Evolutionary conservation across 2,888 invertebrate species (phyloP).

Genomic region (Drosophila nr. medialis): DNA sequence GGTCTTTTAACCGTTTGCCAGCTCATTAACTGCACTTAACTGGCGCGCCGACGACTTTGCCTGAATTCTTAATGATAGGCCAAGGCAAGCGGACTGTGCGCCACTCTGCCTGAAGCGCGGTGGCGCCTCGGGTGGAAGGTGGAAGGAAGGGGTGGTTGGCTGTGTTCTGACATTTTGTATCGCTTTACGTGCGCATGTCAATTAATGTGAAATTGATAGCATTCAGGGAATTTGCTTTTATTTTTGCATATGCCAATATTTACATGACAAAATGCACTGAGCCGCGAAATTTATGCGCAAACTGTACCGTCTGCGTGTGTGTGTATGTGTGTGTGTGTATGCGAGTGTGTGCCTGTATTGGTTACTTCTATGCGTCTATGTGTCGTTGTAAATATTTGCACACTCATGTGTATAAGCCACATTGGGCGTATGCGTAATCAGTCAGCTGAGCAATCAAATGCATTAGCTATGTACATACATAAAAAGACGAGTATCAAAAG

Average conservation of each 20-base stretch:
- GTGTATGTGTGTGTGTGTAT: background rate
- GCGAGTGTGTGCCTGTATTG: background rate
- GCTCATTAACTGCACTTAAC: conserved; percentile 78
- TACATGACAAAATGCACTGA: conserved; percentile 49
- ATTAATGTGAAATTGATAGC: conserved; percentile 69
- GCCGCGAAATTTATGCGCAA: conserved; percentile 57
- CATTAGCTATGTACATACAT: conserved; percentile 6
- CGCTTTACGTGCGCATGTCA: conserved; percentile 49
- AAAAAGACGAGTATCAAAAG: background rate
- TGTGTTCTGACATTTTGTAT: conserved; percentile 35
- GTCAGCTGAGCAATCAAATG: conserved; percentile 32
- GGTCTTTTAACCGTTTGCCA: conserved; percentile 50
- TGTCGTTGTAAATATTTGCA: conserved; percentile 41
- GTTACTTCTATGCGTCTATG: conserved; percentile 16
- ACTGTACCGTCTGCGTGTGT: conserved; percentile 12
- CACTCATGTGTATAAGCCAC: background rate
- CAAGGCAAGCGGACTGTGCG: background rate
- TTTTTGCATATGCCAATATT: conserved; percentile 52
- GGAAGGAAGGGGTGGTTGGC: background rate
- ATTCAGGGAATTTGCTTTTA: conserved; percentile 25
- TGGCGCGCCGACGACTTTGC: conserved; percentile 49
- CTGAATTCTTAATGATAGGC: conserved; percentile 65
- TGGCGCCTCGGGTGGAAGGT: background rate
- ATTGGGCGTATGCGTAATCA: conserved; percentile 51
- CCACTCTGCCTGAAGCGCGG: background rate